A percentile compares a stretch with the other conserved stretches of the same genome.
phyloP scores from a whole-genome alignment of 2,797 vertebrate genomes.

The Esox lucius region DNA sequence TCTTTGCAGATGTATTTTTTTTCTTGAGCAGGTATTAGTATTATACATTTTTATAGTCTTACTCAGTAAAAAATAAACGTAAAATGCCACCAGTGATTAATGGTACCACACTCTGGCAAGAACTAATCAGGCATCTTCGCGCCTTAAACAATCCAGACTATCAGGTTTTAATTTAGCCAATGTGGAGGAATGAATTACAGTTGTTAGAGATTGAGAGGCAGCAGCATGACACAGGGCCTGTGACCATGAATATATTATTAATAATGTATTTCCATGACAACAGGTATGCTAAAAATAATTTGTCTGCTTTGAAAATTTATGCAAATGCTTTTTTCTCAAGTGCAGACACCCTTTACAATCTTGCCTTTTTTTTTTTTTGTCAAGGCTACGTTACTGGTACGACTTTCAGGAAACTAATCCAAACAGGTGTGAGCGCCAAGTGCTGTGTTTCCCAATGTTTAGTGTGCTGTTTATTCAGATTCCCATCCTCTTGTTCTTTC shows the following conservation, averaged over 20 bases:
- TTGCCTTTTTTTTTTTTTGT: too few relatives aligned
- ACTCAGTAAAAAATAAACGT: background rate
- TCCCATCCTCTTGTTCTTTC: conserved; percentile 50
- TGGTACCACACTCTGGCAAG: conserved; percentile 33
- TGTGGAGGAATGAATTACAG: conserved; percentile 16
- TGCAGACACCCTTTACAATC: background rate
- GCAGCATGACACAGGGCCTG: conserved; percentile 33
- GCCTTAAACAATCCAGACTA: conserved; percentile 28
- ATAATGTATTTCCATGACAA: conserved; percentile 45
- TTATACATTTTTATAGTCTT: background rate
- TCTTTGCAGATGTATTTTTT: background rate
- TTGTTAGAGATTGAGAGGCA: conserved; percentile 17
- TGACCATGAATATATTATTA: conserved; percentile 38
- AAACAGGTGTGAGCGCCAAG: conserved; percentile 12
- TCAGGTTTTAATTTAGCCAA: conserved; percentile 38
- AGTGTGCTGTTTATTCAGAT: conserved; percentile 53
- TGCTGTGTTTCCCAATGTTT: conserved; percentile 52
- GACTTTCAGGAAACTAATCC: conserved; percentile 29
- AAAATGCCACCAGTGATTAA: conserved; percentile 43
- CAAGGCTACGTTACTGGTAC: background rate
- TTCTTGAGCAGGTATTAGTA: background rate
- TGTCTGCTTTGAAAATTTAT: conserved; percentile 9
- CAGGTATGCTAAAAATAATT: conserved; percentile 54
- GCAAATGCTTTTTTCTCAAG: background rate
- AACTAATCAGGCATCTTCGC: conserved; percentile 22